phyloP scores from a whole-genome alignment of 2,797 vertebrate species.

The Crenuchus spilurus region DNA sequence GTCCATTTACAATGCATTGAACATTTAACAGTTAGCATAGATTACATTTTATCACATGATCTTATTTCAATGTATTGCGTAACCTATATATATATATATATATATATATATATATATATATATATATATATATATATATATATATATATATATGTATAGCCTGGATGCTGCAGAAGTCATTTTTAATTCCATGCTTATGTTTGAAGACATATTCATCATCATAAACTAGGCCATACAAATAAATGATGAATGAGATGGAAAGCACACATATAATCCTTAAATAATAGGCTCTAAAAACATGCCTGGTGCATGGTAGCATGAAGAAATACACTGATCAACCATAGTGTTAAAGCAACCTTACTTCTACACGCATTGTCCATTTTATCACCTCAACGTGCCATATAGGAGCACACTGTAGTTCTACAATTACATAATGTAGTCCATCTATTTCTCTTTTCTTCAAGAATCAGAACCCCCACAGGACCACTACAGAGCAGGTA shows the following conservation, averaged over 20 bases:
- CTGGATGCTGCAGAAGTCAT: background rate
- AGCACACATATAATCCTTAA: background rate
- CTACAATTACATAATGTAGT: too few relatives aligned
- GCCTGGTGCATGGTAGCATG: background rate
- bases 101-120: too few relatives aligned
- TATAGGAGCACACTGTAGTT: too few relatives aligned
- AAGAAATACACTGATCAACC: background rate
- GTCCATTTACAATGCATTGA: background rate
- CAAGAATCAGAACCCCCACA: too few relatives aligned
- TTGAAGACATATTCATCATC: background rate
- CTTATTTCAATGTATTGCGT: background rate
- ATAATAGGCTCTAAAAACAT: background rate
- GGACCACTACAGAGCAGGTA: too few relatives aligned
- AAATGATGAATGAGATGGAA: background rate
- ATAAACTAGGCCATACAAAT: background rate
- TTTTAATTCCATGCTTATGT: background rate
- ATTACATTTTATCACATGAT: background rate
- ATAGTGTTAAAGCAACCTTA: too few relatives aligned
- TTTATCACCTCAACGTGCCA: too few relatives aligned
- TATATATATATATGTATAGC: background rate
- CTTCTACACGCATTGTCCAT: too few relatives aligned
- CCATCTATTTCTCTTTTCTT: too few relatives aligned
- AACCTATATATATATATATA: background rate
- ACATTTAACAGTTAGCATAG: slow-evolving; percentile 13
- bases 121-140: too few relatives aligned